A percentile compares a stretch with the other conserved stretches of the same genome.
phyloP scores from a whole-genome alignment of 1,140 invertebrate genomes.

The Nasonia vitripennis region DNA sequence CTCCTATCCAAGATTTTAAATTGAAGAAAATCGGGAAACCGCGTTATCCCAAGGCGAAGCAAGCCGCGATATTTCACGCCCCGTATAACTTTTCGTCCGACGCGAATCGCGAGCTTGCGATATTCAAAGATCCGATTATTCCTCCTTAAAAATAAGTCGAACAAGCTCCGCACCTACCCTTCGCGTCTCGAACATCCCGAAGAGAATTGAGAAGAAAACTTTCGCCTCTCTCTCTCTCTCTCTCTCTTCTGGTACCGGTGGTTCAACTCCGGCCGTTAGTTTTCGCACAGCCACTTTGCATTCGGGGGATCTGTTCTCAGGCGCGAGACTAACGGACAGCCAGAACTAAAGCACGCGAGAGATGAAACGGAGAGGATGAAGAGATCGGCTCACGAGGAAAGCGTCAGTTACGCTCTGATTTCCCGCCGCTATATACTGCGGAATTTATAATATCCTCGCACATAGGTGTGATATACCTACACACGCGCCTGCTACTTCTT shows the following conservation, averaged over 20 bases:
- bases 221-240: neutral
- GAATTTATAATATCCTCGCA: neutral
- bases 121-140: slow-evolving; percentile 24
- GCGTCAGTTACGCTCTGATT: slow-evolving; percentile 4
- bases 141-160: slow-evolving; percentile 17
- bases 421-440: neutral
- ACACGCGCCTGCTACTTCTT: neutral
- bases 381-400: neutral
- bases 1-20: neutral
- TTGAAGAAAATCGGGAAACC: neutral
- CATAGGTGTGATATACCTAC: neutral
- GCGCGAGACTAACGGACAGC: neutral
- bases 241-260: neutral
- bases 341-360: neutral
- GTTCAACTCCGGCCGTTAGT: neutral
- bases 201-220: neutral
- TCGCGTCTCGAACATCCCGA: neutral
- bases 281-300: slow-evolving; percentile 2
- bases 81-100: neutral
- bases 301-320: neutral
- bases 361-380: neutral
- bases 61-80: neutral
- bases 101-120: slow-evolving; percentile 44
- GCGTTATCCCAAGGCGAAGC: neutral
- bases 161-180: neutral